These are phyloP conservation scores for Dasysyrphus tricinctus DNA, from an alignment of 2,888 invertebrate species.

Conservation along the genomic window DNA sequence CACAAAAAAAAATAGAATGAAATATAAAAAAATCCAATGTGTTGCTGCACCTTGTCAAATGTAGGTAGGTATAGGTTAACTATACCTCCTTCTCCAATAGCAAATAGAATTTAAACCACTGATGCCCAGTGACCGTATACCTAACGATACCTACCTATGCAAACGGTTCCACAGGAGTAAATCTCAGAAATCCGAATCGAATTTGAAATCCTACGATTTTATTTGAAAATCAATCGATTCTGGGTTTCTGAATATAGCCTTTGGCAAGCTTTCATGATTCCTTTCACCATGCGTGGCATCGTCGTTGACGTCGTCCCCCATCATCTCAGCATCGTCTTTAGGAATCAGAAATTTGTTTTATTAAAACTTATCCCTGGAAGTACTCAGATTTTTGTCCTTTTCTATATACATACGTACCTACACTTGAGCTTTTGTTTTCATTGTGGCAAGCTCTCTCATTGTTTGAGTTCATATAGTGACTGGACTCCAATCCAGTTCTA, in stretches of 20 bases:
- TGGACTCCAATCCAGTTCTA: constrained; percentile 77
- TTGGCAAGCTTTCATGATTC: constrained; percentile 54
- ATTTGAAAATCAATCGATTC: constrained; percentile 75
- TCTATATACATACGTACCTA: not conserved
- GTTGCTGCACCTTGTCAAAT: constrained; percentile 56
- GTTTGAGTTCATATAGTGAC: constrained; percentile 75
- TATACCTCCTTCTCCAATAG: constrained; percentile 40
- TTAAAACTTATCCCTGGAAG: constrained; percentile 65
- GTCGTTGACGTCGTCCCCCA: not conserved
- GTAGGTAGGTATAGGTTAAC: constrained; percentile 21
- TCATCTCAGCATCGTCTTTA: constrained; percentile 40
- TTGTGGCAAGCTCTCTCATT: constrained; percentile 34
- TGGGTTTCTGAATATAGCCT: constrained; percentile 59
- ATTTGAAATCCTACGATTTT: constrained; percentile 71
- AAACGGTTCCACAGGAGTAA: constrained; percentile 41
- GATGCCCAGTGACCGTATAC: constrained; percentile 37
- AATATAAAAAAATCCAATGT: constrained; percentile 58
- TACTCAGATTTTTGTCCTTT: constrained; percentile 49
- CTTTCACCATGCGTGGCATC: constrained; percentile 27
- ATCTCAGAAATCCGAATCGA: constrained; percentile 73
- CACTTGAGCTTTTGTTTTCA: constrained; percentile 51
- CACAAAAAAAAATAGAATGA: constrained; percentile 54
- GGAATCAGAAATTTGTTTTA: constrained; percentile 52
- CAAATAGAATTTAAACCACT: constrained; percentile 71
- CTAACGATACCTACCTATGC: constrained; percentile 8